A percentile compares a stretch with the other conserved stretches of the same genome.
Conservation (phyloP, 1,140 invertebrate species). For the Halictus rubicundus region DNA sequence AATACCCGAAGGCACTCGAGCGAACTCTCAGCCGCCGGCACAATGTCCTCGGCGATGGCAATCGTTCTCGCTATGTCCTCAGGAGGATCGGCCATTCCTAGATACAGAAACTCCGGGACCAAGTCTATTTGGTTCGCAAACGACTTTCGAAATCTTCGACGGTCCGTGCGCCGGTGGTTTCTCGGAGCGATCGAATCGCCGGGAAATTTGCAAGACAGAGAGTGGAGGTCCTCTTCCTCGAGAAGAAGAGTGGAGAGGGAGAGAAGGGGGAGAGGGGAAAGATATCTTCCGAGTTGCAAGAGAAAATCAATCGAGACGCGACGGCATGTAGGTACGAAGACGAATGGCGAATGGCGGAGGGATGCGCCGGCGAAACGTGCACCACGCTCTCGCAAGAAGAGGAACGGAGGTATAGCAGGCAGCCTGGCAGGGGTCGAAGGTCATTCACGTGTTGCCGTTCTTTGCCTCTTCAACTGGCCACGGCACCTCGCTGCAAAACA, state of each 20-base stretch:
- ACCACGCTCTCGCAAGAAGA: conserved; percentile 21
- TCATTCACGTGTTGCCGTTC: conserved; percentile 71
- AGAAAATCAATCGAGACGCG: conserved; percentile 62
- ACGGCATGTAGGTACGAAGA: conserved; percentile 58
- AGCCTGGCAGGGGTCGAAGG: conserved; percentile 64
- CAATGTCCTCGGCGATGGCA: too few species aligned
- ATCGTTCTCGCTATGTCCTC: too few species aligned
- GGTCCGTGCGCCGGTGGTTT: neutral
- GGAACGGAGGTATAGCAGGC: conserved; percentile 58
- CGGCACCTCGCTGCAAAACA: conserved; percentile 59
- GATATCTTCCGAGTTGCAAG: conserved; percentile 33
- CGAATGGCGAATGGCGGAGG: conserved; percentile 49
- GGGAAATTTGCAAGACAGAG: conserved; percentile 23
- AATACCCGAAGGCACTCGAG: too few species aligned
- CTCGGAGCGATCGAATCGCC: neutral
- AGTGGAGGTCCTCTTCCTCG: neutral
- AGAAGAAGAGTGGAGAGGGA: neutral
- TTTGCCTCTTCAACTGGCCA: conserved; percentile 50
- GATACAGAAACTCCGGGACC: neutral
- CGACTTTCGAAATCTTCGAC: neutral
- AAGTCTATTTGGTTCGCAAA: neutral
- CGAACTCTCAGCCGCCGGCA: too few species aligned
- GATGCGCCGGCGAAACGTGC: conserved; percentile 46
- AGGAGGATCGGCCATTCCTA: too few species aligned
- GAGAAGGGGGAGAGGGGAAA: neutral